Conservation (phyloP, 2,888 invertebrate species). For the Cylindroiulus punctatus region DNA sequence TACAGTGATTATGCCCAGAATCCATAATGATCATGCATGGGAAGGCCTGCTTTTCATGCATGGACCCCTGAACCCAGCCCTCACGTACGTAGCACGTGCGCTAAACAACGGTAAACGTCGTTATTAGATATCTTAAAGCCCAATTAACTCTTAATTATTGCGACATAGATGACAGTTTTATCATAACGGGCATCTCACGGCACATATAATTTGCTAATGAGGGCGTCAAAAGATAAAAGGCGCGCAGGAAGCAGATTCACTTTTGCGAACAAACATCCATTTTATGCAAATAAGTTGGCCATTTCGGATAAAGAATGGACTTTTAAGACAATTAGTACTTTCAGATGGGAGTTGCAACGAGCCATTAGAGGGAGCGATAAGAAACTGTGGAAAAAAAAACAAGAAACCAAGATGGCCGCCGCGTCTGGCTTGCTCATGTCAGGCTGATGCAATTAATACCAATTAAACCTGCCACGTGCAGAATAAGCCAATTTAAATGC, state of each 20-base stretch:
- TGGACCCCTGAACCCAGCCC: background rate
- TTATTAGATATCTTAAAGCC: constrained; percentile 43
- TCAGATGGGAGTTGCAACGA: constrained; percentile 20
- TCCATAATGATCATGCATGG: background rate
- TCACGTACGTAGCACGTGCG: constrained; percentile 24
- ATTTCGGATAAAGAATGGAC: constrained; percentile 44
- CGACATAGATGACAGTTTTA: constrained; percentile 47
- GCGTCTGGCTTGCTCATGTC: background rate
- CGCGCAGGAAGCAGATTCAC: constrained; percentile 30
- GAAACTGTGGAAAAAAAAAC: background rate
- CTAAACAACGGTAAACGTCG: constrained; percentile 47
- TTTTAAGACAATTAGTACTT: constrained; percentile 45
- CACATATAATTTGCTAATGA: constrained; percentile 45
- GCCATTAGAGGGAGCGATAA: constrained; percentile 12
- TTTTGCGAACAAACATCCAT: constrained; percentile 32
- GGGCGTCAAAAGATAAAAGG: constrained; percentile 44
- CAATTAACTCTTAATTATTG: constrained; percentile 47
- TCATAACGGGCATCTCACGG: constrained; percentile 45
- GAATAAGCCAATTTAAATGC: constrained; percentile 1
- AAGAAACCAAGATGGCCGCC: constrained; percentile 38
- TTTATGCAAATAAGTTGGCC: constrained; percentile 43
- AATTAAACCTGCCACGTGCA: background rate
- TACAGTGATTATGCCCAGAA: background rate
- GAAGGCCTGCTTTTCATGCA: background rate
- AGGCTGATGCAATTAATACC: background rate